A percentile compares a stretch with the other conserved stretches of the same genome.
phyloP scores from a whole-genome alignment of 2,113 vertebrate species.

The Nycticryphes semicollaris region DNA sequence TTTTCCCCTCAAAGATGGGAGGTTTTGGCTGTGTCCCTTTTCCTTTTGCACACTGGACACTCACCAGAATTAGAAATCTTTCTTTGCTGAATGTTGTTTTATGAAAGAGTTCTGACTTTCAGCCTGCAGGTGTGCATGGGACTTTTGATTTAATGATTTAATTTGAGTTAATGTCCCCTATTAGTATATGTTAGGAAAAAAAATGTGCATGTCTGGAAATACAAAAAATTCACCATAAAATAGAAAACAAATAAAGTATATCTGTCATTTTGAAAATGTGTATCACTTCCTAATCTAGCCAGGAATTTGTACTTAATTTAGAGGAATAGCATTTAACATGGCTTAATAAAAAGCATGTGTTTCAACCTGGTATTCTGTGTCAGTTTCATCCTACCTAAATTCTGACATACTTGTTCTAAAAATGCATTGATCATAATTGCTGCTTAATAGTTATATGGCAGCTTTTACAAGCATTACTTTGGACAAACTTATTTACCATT shows the following conservation, averaged over 20 bases:
- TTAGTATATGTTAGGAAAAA: not conserved
- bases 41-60: not conserved
- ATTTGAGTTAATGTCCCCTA: not conserved
- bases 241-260: not conserved
- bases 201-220: not conserved
- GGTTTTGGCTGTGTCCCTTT: not conserved
- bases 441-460: conserved; percentile 51
- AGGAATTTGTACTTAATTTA: conserved; percentile 44
- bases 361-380: conserved; percentile 54
- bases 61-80: conserved; percentile 6
- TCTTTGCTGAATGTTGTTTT: not conserved
- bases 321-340: conserved; percentile 25
- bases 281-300: conserved; percentile 13
- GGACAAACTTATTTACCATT: conserved; percentile 65
- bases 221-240: not conserved
- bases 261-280: conserved; percentile 7
- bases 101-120: not conserved
- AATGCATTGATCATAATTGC: conserved; percentile 54
- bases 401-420: conserved; percentile 19
- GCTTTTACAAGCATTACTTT: conserved; percentile 53
- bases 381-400: conserved; percentile 29
- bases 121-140: not conserved
- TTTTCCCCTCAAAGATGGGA: not conserved
- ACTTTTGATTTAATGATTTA: conserved; percentile 19
- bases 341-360: conserved; percentile 48